A percentile compares a stretch with the other conserved stretches of the same genome.
Evolutionary conservation across 2,113 vertebrate genomes (phyloP).

Genomic region (Mus spicilegus): DNA sequence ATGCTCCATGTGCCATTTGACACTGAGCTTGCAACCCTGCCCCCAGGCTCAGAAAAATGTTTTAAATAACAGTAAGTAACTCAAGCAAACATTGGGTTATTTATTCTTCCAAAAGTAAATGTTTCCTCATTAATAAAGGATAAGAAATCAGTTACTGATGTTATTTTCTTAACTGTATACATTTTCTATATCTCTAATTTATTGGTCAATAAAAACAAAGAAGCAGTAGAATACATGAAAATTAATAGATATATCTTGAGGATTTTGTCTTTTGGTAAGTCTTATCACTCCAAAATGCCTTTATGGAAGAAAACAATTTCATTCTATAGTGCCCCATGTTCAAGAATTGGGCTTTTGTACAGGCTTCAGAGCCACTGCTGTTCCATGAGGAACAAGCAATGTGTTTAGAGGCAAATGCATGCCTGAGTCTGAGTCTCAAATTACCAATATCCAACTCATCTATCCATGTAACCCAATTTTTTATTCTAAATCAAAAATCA

Average conservation of each 20-base stretch:
- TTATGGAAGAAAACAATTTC: background rate
- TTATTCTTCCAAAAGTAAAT: background rate
- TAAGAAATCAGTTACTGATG: background rate
- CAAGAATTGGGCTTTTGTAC: background rate
- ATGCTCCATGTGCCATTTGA: background rate
- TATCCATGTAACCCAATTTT: background rate
- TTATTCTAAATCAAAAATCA: background rate
- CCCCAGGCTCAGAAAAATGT: background rate
- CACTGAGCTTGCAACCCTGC: background rate
- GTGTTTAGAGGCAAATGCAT: background rate
- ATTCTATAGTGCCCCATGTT: background rate
- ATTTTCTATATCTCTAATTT: slow-evolving; percentile 15
- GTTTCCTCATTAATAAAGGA: slow-evolving; percentile 5
- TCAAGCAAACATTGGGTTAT: background rate
- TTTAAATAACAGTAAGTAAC: background rate
- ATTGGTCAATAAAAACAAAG: background rate
- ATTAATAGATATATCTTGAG: background rate
- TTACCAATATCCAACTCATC: background rate
- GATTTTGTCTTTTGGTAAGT: background rate
- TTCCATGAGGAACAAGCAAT: background rate
- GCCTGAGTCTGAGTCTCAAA: background rate
- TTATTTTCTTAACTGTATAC: background rate
- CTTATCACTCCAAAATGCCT: background rate
- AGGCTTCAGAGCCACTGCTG: background rate
- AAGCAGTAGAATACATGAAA: background rate